Base-by-base conservation (phyloP, 2,888 invertebrate species). In the Ormyrus nitidulus region DNA sequence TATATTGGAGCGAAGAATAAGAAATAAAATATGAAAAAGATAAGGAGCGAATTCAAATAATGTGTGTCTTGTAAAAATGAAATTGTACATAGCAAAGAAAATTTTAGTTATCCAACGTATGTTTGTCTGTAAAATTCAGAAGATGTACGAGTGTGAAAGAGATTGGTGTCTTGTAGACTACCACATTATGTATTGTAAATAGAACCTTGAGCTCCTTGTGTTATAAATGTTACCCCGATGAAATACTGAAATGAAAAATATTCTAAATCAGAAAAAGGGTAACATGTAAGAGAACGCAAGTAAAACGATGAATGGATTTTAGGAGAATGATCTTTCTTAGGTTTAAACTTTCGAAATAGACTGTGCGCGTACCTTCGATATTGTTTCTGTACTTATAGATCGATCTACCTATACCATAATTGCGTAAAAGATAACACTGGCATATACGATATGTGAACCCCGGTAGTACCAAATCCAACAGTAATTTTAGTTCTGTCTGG, bases 401-500 rank as follows among this genome's bases (percentile, higher is more conserved):
- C 86, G 85, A 85, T 86, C 83, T 87, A 87, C 86, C 85, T 87
- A 86, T 88, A 86, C 83, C 83, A 84, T 87, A 84, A 86, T 84
- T 83, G 82, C 83, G 84, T 84, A 83, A 84, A 82, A 77, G 78
- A 84, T 83, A 83, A 87, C 83, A 86, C 86, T 87, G 87, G 86
- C 85, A 88, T 88, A 88, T 86, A 87, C 87, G 87, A 88, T 88
- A 89, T 87, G 87, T 88, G 89, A 90, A 90, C 89, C 89, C 90
- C 90, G 87, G 88, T 90, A 90, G 90, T 88, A 90, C 89, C 90
- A 90, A 90, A 90, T 90, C 88, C 89, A 89, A 87, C 88, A 88
- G 88, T 90, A 90, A 90, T 89, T 90, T 90, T 90, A 90, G 90
- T 90, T 90, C 90, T 90, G 90, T 90, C 90, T 90, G 90, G 90